A percentile compares a stretch with the other conserved stretches of the same genome.
Evolutionary conservation across 1,140 invertebrate species (phyloP).

Genomic region (Gonioctena quinquepunctata): DNA sequence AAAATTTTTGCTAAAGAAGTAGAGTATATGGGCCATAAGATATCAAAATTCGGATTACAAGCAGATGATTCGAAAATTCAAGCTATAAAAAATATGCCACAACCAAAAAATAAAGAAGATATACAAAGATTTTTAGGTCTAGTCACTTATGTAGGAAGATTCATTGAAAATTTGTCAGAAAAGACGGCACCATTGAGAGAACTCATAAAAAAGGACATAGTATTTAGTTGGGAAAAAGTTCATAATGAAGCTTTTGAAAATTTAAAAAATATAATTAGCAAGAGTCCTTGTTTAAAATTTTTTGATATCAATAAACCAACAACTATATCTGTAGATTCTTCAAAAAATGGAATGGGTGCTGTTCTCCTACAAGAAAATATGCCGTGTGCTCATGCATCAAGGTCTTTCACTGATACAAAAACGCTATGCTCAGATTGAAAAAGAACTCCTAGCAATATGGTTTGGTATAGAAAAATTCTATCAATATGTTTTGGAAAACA

Average conservation of each 20-base stretch:
- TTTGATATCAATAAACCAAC: constrained; percentile 42
- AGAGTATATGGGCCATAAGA: constrained; percentile 7
- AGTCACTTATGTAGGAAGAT: constrained; percentile 32
- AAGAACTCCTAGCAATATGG: constrained; percentile 38
- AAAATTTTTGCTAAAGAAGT: constrained; percentile 30
- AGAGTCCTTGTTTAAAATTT: constrained; percentile 42
- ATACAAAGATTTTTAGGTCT: constrained; percentile 46
- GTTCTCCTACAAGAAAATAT: constrained; percentile 46
- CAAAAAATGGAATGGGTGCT: constrained; percentile 49
- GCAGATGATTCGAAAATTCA: constrained; percentile 24
- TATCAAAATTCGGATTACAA: constrained; percentile 1
- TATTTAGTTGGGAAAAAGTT: constrained; percentile 50
- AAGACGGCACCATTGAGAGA: constrained; percentile 35
- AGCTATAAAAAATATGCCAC: constrained; percentile 36
- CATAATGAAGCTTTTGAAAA: constrained; percentile 41
- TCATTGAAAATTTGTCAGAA: constrained; percentile 32
- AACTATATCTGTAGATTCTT: constrained; percentile 49
- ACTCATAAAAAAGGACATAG: constrained; percentile 44
- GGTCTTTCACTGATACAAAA: constrained; percentile 50
- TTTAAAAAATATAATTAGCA: constrained; percentile 43
- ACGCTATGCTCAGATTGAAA: constrained; percentile 42
- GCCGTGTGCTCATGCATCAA: constrained; percentile 50
- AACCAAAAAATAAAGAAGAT: constrained; percentile 42
- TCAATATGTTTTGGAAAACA: constrained; percentile 43
- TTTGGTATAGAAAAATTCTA: constrained; percentile 35